phyloP scores from a whole-genome alignment of 37 sponge, comb jelly and placozoan species.

The Theonella swinhoei region DNA sequence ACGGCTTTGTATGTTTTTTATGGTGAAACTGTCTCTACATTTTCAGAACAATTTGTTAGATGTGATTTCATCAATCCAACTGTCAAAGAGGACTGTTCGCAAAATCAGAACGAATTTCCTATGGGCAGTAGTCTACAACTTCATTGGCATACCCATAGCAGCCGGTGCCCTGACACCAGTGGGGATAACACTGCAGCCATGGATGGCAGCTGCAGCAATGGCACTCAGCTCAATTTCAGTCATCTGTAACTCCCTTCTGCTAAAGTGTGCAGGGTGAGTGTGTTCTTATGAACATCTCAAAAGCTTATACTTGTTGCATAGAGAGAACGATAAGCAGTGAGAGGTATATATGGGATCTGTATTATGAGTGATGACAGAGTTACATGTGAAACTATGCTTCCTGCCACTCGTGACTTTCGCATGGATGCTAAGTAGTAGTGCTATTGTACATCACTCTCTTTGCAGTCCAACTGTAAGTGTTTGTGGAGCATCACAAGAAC shows the following conservation, averaged over 20 bases:
- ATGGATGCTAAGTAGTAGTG: too few species aligned
- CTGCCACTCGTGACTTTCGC: too few species aligned
- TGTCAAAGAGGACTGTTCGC: constrained; percentile 77
- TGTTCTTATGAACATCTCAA: too few species aligned
- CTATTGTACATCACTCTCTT: too few species aligned
- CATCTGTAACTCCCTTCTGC: constrained; percentile 82
- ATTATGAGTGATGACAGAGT: too few species aligned
- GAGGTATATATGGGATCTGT: too few species aligned
- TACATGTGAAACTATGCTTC: too few species aligned
- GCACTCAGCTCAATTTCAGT: constrained; percentile 89
- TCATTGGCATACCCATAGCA: constrained; percentile 83
- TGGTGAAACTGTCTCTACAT: background rate
- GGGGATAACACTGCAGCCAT: constrained; percentile 82
- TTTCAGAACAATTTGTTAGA: constrained; percentile 79
- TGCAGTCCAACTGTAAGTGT: too few species aligned
- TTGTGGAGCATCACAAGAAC: too few species aligned
- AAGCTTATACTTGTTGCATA: too few species aligned
- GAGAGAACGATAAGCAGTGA: too few species aligned
- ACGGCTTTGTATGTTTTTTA: background rate
- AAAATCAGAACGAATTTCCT: constrained; percentile 83
- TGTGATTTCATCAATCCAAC: constrained; percentile 82
- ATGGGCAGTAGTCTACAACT: constrained; percentile 87
- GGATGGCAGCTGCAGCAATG: constrained; percentile 93
- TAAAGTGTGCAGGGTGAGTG: constrained; percentile 33
- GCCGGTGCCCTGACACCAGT: constrained; percentile 72